These are phyloP conservation scores for Anolis carolinensis DNA, from an alignment of 2,113 vertebrate species.

Conservation along the genomic window DNA sequence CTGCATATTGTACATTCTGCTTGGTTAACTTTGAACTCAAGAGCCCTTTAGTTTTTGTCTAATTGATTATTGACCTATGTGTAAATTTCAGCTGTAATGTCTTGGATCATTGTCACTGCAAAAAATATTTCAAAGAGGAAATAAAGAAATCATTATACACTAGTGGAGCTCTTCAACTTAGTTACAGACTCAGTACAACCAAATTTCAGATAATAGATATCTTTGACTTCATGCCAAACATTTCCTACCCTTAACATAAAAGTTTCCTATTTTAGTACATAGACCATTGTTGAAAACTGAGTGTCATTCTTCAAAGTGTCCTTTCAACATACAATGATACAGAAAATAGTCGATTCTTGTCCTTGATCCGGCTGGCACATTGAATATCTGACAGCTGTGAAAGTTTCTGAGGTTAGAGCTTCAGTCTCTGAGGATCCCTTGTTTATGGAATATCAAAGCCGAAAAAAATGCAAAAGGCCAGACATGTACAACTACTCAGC, in stretches of 20 bases:
- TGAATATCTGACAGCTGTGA: conserved; percentile 25
- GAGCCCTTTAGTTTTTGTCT: neutral
- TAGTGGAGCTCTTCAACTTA: conserved; percentile 55
- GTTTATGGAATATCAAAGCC: neutral
- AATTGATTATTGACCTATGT: neutral
- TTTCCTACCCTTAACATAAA: conserved; percentile 13
- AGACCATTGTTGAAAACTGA: neutral
- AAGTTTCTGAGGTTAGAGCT: conserved; percentile 17
- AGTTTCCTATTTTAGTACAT: conserved; percentile 25
- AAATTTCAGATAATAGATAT: conserved; percentile 22
- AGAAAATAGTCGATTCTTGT: accelerated
- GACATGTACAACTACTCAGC: neutral
- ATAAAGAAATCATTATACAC: conserved; percentile 44
- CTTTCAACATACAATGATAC: conserved; percentile 11
- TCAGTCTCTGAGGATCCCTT: neutral
- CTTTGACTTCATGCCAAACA: neutral
- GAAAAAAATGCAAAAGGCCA: neutral
- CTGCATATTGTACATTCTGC: neutral
- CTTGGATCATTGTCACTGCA: neutral
- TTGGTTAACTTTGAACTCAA: neutral
- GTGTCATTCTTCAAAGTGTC: conserved; percentile 14
- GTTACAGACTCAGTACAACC: conserved; percentile 25
- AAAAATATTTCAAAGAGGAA: conserved; percentile 44
- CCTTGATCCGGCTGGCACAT: conserved; percentile 34
- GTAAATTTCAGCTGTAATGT: neutral